Evolutionary conservation across 2,888 invertebrate species (phyloP), one percentile per base, ranked within the genome.

Genomic region (Coenonympha arcania): DNA sequence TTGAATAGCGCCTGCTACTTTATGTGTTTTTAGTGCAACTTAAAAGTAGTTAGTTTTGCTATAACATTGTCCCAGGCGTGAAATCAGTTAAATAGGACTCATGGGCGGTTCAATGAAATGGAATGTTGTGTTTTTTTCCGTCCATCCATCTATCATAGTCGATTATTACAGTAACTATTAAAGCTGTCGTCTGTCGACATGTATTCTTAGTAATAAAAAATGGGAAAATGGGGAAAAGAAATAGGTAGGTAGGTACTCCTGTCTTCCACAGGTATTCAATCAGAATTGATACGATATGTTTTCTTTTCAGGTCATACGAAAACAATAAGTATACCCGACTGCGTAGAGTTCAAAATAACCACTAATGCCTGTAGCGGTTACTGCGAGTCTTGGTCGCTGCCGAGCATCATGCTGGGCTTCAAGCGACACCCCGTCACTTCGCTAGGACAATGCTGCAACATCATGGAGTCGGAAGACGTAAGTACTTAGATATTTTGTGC

Each of bases 341-440:
- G 95, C 78, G 91, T 95, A 0, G 92, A 93, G 66, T 95, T 95
- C 73, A 89, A 90, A 62, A 91, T 95, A 68, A 93, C 93, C 40
- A 94, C 94, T 20, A 95, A 95, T 73, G 95, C 94, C 0, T 95
- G 95, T 69, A 89, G 94, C 11, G 95, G 95, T 0, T 95, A 89
- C 79, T 96, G 95, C 75, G 92, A 93, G 68, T 95, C 95, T 2
- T 95, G 93, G 90, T 92, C 95, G 1, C 89, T 95, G 36, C 95
- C 95, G 0, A 93, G 94, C 57, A 84, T 89, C 53, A 84, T 84
- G 79, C 61, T 85, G 36, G 84, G 84, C 6, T 82, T 80, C 60
- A 86, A 87, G 50, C 69, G 83, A 28, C 85, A 92, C 64, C 89
- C 90, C 1, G 90, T 93, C 49, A 92, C 93, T 1, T 94, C 95